Percentiles rank a stretch among this genome's conserved stretches.
These are phyloP conservation scores for Sebastes matsubarae DNA, from an alignment of 2,797 vertebrate genomes.

Conservation along the genomic window DNA sequence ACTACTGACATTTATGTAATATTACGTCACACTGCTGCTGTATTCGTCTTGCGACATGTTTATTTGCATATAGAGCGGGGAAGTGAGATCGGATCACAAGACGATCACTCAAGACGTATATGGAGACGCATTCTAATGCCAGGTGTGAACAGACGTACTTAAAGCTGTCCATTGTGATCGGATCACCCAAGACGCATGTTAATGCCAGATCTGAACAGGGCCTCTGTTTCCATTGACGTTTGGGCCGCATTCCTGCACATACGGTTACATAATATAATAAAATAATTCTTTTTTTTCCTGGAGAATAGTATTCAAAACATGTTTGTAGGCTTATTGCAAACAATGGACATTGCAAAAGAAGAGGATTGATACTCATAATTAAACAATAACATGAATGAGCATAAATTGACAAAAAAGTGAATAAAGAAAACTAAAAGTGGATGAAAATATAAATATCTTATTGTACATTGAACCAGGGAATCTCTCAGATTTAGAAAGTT, in stretches of 20 bases:
- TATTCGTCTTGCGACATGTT: too few relatives aligned
- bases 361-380: neutral
- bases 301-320: neutral
- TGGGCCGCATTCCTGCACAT: neutral
- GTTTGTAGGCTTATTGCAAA: neutral
- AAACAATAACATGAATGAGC: neutral
- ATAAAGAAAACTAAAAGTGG: neutral
- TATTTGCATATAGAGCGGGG: too few relatives aligned
- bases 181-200: too few relatives aligned
- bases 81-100: too few relatives aligned
- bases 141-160: too few relatives aligned
- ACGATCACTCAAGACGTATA: too few relatives aligned
- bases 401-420: neutral
- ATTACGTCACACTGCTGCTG: too few relatives aligned
- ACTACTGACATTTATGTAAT: too few relatives aligned
- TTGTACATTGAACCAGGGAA: neutral
- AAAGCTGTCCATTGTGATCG: too few relatives aligned
- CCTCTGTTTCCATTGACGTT: neutral
- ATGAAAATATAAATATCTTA: neutral
- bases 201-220: too few relatives aligned
- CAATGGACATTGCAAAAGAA: neutral
- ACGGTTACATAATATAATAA: too few relatives aligned
- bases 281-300: neutral
- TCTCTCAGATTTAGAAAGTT: neutral
- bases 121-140: too few relatives aligned